Base-by-base conservation (phyloP, 2,888 invertebrate species). In the Cheilosia urbana region DNA sequence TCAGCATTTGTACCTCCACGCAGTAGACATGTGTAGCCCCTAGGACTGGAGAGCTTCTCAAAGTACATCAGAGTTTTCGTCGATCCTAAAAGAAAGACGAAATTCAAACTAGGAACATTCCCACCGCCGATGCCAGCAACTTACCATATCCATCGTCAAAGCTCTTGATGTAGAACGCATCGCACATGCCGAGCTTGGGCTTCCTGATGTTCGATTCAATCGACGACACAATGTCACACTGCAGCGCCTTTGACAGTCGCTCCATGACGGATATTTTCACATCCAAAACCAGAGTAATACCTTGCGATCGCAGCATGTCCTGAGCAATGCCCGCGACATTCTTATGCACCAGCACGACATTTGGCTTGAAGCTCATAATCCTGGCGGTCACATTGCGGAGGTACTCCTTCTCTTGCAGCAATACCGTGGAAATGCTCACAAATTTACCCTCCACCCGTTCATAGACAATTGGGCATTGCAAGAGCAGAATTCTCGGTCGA, bases 361-460 rank as follows among this genome's bases (percentile, higher is more conserved):
- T 95, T 0, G 99, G 98, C 45, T 95, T 95, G 77, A 98, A 94
- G 17, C 96, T 95, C 37, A 95, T 94, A 63, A 99, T 97, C 88
- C 98, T 95, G 0, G 96, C 96, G 4, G 98, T 97, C 37, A 97
- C 96, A 87, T 97, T 96, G 34, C 95, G 94, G 40, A 98, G 93
- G 91, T 97, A 98, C 90, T 98, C 97, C 88, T 95, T 95, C 91
- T 98, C 98, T 94, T 99, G 99, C 93, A 98, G 93, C 89, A 99
- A 94, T 27, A 99, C 96, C 0, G 99, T 98, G 90, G 99, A 99
- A 71, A 99, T 93, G 2, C 98, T 98, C 63, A 98, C 96, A 84
- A 99, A 94, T 90, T 98, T 97, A 15, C 98, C 98, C 91, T 98
- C 98, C 1, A 97, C 96, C 75, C 98, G 93, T 91, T 99, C 98